Evolutionary conservation across 2,797 vertebrate genomes (phyloP), one percentile per base, ranked within the genome.

Genomic region (Sebastes glaucus): DNA sequence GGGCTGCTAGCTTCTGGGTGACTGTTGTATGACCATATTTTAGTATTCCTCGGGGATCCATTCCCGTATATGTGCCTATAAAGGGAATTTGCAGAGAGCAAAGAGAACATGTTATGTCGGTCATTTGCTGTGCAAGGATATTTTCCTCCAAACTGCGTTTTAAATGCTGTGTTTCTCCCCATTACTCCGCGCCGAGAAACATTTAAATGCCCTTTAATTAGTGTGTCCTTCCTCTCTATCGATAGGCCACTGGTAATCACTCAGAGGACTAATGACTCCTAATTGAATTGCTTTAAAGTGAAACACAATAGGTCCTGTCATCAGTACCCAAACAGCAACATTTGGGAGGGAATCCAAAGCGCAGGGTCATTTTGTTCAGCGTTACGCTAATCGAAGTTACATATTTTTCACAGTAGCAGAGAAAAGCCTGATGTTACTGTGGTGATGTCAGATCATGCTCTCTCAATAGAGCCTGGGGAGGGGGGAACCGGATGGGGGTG

Each of bases 121-220:
- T 93, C 94, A 91, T 96, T 96, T 96, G 93, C 94, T 93, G 92
- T 71, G 87, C 92, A 89, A 90, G 92, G 93, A 94, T 92, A 94
- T 95, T 94, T 94, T 93, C 92, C 91, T 93, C 77, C 94, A 94
- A 95, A 95, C 92, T 94, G 92, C 93, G 52, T 94, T 96, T 96
- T 96, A 96, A 96, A 96, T 95, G 95, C 93, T 88, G 87, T 87
- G 90, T 95, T 94, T 93, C 92, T 94, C 93, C 92, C 88, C 93
- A 94, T 96, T 95, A 94, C 93, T 93, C 92, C 85, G 83, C 72
- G 28, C 91, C 28, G 93, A 95, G 91, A 95, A 96, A 95, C 94
- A 94, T 96, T 95, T 96, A 96, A 96, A 96, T 92, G 94, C 93
- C 94, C 92, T 95, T 95, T 96, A 96, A 96, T 96, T 95, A 96